Evolutionary conservation across 1,140 invertebrate genomes (phyloP).

Genomic region (Oscheius sp.): DNA sequence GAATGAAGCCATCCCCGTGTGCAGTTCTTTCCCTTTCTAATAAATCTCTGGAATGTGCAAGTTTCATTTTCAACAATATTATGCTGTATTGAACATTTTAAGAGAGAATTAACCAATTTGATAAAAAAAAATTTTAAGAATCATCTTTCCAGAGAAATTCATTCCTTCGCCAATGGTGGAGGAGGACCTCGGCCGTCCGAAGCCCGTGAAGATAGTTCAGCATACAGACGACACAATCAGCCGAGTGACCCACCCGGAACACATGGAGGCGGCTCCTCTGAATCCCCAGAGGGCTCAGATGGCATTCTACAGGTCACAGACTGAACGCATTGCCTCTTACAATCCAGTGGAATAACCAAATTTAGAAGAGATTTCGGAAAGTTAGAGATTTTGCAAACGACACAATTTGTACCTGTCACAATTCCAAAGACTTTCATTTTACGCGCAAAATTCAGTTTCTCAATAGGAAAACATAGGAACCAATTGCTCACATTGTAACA

Average conservation of each 20-base stretch:
- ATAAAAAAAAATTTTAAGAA: not conserved
- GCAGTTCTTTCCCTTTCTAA: not conserved
- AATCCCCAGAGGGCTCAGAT: conserved; percentile 53
- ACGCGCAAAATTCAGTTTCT: not conserved
- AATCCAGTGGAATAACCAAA: conserved; percentile 51
- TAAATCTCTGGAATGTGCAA: not conserved
- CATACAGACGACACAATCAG: conserved; percentile 49
- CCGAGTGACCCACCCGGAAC: conserved; percentile 32
- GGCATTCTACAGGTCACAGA: conserved; percentile 55
- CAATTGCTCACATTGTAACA: too few species aligned
- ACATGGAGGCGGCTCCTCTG: conserved; percentile 36
- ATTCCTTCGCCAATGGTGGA: conserved; percentile 59
- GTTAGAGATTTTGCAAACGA: not conserved
- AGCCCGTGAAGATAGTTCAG: conserved; percentile 46
- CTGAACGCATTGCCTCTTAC: conserved; percentile 55
- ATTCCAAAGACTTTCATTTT: too few species aligned
- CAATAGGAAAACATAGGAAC: too few species aligned
- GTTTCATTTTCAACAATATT: not conserved
- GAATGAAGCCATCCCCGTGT: conserved; percentile 6
- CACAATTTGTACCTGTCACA: not conserved
- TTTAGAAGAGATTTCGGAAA: conserved; percentile 4
- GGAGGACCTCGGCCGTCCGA: conserved; percentile 43
- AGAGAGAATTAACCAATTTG: not conserved
- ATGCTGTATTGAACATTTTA: not conserved
- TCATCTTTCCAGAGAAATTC: conserved; percentile 47